Base-by-base conservation (phyloP, 2,888 invertebrate genomes). In the Orthonevra nobilis region DNA sequence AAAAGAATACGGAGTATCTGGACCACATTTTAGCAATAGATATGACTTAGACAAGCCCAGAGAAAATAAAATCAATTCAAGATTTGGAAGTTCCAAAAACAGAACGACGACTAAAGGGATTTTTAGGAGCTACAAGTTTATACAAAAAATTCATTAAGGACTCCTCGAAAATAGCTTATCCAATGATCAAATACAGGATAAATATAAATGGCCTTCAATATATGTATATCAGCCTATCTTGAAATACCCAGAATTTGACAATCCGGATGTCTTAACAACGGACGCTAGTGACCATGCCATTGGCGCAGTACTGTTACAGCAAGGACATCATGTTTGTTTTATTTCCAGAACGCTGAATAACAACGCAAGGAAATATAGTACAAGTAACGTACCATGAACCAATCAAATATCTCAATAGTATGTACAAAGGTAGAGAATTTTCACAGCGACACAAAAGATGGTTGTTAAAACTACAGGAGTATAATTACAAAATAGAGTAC, bases 381-480 rank as follows among this genome's bases (percentile, higher is more conserved):
- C 20, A 12, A 42, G 10, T 77, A 12, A 68, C 32, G 32, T 3
- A 34, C 12, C 23, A 26, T 23, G 14, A 14, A 23, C 26, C 44
- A 10, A 44, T 73, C n/a, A 81, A 68, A 58, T 73, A 81, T 48
- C 32, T 81, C 6, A 61, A 56, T 9, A 58, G 20, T 9, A 81
- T 74, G 36, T 81, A 81, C 48, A 81, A 72, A 61, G 79, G 72
- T 2, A 79, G 61, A 14, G 61, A 73, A 14, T 70, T 72, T 46
- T 72, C 60, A 14, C 72, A 70, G 17, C 23, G 79, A 48, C 70
- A 23, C 23, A 3, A 23, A 23, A 23, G 23, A 5, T 23, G 79
- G 70, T 23, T 56, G 15, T 36, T 74, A 14, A 74, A 66, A 48
- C 42, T 74, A 3, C 58, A 66, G 12, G 74, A 74, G 34, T 75